Evolutionary conservation across 2,888 invertebrate genomes (phyloP), one percentile per base, ranked within the genome.

Genomic region (Ceratothoa steindachneri): DNA sequence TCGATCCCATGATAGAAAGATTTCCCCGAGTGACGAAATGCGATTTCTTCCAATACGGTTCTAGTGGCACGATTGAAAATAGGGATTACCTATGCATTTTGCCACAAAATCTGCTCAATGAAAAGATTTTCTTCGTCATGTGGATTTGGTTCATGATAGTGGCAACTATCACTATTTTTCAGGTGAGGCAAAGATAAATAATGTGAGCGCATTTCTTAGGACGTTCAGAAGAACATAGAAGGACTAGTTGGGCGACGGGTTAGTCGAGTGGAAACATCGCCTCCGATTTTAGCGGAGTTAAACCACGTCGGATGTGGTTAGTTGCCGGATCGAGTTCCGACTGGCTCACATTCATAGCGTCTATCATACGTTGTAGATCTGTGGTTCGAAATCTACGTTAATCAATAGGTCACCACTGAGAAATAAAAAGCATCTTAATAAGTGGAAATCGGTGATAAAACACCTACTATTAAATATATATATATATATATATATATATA

Each of bases 61-160:
- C 68, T 0, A 53, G 71, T 0, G 76, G 80, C 0, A 66, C 64
- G 2, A 31, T 72, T 7, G n/a, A 60, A 28, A 53, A n/a, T 7
- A 19, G 53, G 22, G 78, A 80, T 65, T 31, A 66, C 27, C 67
- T 78, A 7, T 80, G 80, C 52, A 55, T 78, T 30, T 69, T 80
- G 28, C 80, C 80, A 0, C 80, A 78, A 60, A 80, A 80, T 69
- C 71, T 80, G 19, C 24, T 80, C 28, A 80, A 80, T 67, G 77
- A 80, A 67, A 77, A 78, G 60, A 67, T 80, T 15, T 77, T 64
- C 74, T 67, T 80, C 15, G 24, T 78, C 68, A 71, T 80, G 67
- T 80, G 80, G 80, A 31, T 80, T 9, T 80, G 80, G 80, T 72
- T 80, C 69, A 41, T 80, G 29, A 52, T 76, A 5, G 69, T 80